These are phyloP conservation scores for Sminthurinus signatus DNA, from an alignment of 1,140 invertebrate species.

Conservation along the genomic window DNA sequence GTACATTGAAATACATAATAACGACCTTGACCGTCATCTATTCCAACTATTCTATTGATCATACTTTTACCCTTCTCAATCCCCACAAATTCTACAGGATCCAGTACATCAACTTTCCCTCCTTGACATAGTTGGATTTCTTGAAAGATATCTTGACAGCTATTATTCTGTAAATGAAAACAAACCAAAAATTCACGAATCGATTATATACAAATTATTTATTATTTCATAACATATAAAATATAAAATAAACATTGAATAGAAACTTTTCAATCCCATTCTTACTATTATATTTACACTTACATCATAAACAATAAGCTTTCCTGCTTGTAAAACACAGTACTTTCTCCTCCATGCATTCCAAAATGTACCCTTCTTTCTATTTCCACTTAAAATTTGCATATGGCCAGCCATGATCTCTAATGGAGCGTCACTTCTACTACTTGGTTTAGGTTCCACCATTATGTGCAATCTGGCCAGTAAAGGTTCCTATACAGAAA, in stretches of 20 bases:
- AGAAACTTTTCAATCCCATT: neutral
- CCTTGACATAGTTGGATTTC: constrained; percentile 50
- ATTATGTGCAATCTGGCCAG: constrained; percentile 26
- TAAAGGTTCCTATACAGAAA: constrained; percentile 21
- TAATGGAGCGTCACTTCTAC: constrained; percentile 4
- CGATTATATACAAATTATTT: neutral
- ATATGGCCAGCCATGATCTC: constrained; percentile 29
- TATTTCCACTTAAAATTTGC: constrained; percentile 36
- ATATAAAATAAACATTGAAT: neutral
- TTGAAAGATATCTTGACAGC: constrained; percentile 49
- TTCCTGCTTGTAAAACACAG: constrained; percentile 51
- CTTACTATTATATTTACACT: constrained; percentile 6
- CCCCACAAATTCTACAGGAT: constrained; percentile 51
- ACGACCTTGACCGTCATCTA: constrained; percentile 49
- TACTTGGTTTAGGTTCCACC: constrained; percentile 19
- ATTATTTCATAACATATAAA: constrained; percentile 2
- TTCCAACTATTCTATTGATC: constrained; percentile 41
- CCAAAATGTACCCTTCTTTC: constrained; percentile 49
- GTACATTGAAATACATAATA: constrained; percentile 52
- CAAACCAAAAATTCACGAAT: too few species aligned
- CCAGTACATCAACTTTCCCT: constrained; percentile 51
- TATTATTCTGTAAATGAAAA: constrained; percentile 46
- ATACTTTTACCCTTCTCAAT: constrained; percentile 47
- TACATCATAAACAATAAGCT: constrained; percentile 52
- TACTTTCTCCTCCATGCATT: constrained; percentile 56